phyloP scores from a whole-genome alignment of 2,888 invertebrate genomes.

The Sinelater perroti region DNA sequence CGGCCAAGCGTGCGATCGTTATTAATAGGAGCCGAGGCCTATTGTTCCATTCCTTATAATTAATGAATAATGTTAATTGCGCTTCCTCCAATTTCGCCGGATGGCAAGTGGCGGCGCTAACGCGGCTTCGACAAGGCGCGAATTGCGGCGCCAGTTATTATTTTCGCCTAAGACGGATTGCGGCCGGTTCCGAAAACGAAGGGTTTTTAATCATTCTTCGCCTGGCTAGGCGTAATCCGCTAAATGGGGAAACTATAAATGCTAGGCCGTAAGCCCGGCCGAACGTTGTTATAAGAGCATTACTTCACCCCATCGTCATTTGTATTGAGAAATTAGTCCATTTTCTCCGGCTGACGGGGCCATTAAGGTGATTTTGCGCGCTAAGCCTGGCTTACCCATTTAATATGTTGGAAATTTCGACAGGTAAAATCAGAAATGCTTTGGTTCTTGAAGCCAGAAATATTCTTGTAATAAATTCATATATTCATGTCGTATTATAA shows the following conservation, averaged over 20 bases:
- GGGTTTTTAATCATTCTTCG: slow-evolving; percentile 6
- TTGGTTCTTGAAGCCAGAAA: too few relatives aligned
- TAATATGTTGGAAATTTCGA: slow-evolving; percentile 1
- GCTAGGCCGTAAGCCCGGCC: slow-evolving; percentile 5
- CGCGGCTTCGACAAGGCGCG: neutral
- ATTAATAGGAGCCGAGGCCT: slow-evolving; percentile 16
- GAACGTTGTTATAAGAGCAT: slow-evolving; percentile 17
- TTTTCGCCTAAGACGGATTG: too few relatives aligned
- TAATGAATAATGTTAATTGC: slow-evolving; percentile 27
- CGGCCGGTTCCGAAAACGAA: neutral
- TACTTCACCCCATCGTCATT: slow-evolving; percentile 18
- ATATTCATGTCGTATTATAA: too few relatives aligned
- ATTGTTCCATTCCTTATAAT: slow-evolving; percentile 20
- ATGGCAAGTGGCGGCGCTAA: slow-evolving; percentile 15
- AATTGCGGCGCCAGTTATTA: too few relatives aligned
- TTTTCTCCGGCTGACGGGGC: slow-evolving; percentile 10
- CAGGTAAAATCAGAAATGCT: slow-evolving; percentile 5
- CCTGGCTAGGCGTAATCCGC: neutral
- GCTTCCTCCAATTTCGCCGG: slow-evolving; percentile 20
- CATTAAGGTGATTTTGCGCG: slow-evolving; percentile 6
- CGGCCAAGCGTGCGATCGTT: slow-evolving; percentile 2
- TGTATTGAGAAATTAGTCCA: slow-evolving; percentile 14
- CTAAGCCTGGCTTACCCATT: slow-evolving; percentile 10
- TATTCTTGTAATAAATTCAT: too few relatives aligned
- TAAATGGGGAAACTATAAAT: slow-evolving; percentile 7